Evolutionary conservation across 1,140 invertebrate species (phyloP), one percentile per base, ranked within the genome.

Genomic region (Megathymus violae): DNA sequence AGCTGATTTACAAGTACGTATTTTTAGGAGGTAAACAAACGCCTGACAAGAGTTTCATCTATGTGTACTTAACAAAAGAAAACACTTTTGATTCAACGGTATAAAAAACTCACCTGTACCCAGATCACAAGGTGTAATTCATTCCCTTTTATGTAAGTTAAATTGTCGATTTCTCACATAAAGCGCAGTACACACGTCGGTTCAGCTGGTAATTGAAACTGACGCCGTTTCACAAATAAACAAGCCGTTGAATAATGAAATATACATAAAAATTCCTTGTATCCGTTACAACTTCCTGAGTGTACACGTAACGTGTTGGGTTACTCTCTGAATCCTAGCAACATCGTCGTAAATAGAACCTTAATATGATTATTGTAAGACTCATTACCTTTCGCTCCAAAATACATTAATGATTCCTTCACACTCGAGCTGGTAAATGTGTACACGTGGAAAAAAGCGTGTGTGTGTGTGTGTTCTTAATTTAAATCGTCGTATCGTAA

Each of bases 211-310:
- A 46, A 58, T 58, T 58, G 54, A 58, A 58, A 58, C 40, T 58
- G 41, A 27, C 27, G 54, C 15, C 54, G 36, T 41, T 48, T 56
- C 36, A 68, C 65, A 70, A 74, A 74, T 61, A 74, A 70, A 67
- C 68, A 68, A 60, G 54, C 41, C 50, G 47, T 58, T 58, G 50
- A 67, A 67, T 71, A 74, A 73, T 73, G 64, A 67, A 61, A 67
- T 47, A 50, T 66, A 64, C 67, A 72, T 75, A 75, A 75, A 75
- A 71, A 75, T 72, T 67, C 73, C 59, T 69, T 66, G 64, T 63
- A 66, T 58, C 62, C 67, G 62, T 69, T 70, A 72, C 67, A 75
- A 69, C 67, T 72, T 76, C 73, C 73, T 69, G 61, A 67, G 69
- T 61, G 40, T 31, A 31, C 44, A 62, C 44, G 61, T 67, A 66